These are phyloP conservation scores for Nebria ingens DNA, from an alignment of 1,140 invertebrate genomes.

Conservation along the genomic window DNA sequence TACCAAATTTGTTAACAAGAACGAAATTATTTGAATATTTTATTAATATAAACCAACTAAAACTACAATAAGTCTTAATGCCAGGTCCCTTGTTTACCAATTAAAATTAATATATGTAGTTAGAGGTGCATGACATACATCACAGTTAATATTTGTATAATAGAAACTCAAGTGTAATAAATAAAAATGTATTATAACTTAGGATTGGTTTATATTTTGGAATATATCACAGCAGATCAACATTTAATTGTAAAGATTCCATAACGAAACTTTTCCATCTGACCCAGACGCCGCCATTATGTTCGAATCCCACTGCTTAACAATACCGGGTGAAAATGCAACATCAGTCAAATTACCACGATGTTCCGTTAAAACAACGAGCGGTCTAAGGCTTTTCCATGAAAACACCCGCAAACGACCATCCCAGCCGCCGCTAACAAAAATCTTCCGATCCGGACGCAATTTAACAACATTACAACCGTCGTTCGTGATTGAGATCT, in stretches of 20 bases:
- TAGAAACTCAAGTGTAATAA: too few species aligned
- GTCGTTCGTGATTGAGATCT: constrained; percentile 53
- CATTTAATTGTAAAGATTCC: constrained; percentile 57
- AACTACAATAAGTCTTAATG: too few species aligned
- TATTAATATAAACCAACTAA: too few species aligned
- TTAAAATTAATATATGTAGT: too few species aligned
- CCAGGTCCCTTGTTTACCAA: too few species aligned
- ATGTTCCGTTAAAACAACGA: constrained; percentile 65
- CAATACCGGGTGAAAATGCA: constrained; percentile 47
- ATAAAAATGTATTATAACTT: too few species aligned
- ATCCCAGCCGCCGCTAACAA: constrained; percentile 67
- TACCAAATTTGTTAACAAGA: too few species aligned
- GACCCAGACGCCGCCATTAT: constrained; percentile 62
- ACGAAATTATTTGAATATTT: too few species aligned
- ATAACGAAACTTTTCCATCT: constrained; percentile 60
- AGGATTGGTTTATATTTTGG: too few species aligned
- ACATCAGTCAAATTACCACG: constrained; percentile 54
- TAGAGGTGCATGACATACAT: too few species aligned
- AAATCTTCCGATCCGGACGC: constrained; percentile 60
- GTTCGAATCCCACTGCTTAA: constrained; percentile 52
- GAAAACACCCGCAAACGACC: constrained; percentile 64
- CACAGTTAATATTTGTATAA: too few species aligned
- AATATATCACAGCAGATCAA: constrained; percentile 3
- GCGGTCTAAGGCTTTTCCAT: constrained; percentile 59
- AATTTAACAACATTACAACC: constrained; percentile 61